These are phyloP conservation scores for Lamprologus tigripictilis DNA, from an alignment of 2,113 vertebrate genomes.

Conservation along the genomic window DNA sequence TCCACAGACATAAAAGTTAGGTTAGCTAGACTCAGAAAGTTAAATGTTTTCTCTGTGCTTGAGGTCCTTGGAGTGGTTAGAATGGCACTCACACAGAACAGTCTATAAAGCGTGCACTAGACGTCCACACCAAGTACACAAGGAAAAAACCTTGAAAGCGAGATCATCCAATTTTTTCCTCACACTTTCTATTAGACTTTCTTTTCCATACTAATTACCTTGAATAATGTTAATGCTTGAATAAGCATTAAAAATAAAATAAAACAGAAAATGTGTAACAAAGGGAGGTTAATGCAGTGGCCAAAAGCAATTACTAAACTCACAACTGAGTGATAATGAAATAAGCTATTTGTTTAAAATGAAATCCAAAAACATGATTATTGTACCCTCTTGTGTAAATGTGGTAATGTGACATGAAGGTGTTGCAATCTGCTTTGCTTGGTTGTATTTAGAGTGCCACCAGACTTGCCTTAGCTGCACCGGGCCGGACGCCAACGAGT, in stretches of 20 bases:
- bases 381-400: neutral
- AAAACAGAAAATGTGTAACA: neutral
- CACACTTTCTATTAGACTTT: neutral
- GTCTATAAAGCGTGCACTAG: neutral
- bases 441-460: conserved; percentile 66
- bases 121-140: neutral
- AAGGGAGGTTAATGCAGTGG: neutral
- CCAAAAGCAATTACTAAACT: neutral
- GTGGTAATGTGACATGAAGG: neutral
- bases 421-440: neutral
- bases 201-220: neutral
- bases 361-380: neutral
- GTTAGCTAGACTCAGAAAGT: neutral
- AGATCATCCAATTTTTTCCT: neutral
- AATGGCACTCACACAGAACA: neutral
- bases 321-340: neutral
- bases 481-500: conserved; percentile 68
- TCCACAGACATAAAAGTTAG: neutral
- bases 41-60: neutral
- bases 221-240: neutral
- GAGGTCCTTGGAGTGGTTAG: neutral
- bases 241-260: neutral
- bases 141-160: neutral
- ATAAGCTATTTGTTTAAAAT: neutral
- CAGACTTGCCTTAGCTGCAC: conserved; percentile 68